phyloP scores from a whole-genome alignment of 2,113 vertebrate species.

The Paraplagusia blochii region DNA sequence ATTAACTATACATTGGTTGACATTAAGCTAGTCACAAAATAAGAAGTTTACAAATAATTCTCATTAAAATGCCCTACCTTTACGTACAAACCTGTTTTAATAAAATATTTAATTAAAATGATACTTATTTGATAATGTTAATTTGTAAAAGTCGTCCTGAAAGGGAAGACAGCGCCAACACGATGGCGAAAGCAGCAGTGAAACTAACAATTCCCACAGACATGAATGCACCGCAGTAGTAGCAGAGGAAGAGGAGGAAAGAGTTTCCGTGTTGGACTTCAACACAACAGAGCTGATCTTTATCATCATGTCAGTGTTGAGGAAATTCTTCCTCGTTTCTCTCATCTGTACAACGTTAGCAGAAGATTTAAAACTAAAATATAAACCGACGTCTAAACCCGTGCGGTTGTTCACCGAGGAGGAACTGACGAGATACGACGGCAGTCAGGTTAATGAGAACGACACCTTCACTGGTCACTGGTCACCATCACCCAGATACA shows the following conservation, averaged over 20 bases:
- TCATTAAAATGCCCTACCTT: too few species aligned
- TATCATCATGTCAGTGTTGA: slow-evolving; percentile 43
- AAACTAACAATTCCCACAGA: slow-evolving; percentile 6
- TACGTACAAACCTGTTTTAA: too few species aligned
- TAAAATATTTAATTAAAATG: too few species aligned
- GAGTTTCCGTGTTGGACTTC: slow-evolving; percentile 34
- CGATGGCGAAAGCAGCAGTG: background rate
- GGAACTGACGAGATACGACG: slow-evolving; percentile 83
- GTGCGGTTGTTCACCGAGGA: slow-evolving; percentile 89
- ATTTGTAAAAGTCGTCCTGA: background rate
- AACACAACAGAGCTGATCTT: background rate
- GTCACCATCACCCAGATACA: too few species aligned
- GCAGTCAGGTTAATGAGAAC: slow-evolving; percentile 66
- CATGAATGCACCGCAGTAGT: slow-evolving; percentile 5
- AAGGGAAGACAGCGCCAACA: background rate
- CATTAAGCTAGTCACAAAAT: too few species aligned
- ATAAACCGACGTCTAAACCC: slow-evolving; percentile 64
- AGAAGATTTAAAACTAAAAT: slow-evolving; percentile 50
- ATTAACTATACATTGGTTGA: too few species aligned
- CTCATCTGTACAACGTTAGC: slow-evolving; percentile 19
- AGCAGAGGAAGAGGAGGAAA: slow-evolving; percentile 6
- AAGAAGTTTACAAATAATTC: too few species aligned
- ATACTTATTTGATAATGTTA: too few species aligned
- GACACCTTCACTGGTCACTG: too few species aligned
- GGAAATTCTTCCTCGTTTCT: slow-evolving; percentile 1